A percentile compares a stretch with the other conserved stretches of the same genome.
Conservation (phyloP, 2,888 invertebrate species). For the Noctua fimbriata region DNA sequence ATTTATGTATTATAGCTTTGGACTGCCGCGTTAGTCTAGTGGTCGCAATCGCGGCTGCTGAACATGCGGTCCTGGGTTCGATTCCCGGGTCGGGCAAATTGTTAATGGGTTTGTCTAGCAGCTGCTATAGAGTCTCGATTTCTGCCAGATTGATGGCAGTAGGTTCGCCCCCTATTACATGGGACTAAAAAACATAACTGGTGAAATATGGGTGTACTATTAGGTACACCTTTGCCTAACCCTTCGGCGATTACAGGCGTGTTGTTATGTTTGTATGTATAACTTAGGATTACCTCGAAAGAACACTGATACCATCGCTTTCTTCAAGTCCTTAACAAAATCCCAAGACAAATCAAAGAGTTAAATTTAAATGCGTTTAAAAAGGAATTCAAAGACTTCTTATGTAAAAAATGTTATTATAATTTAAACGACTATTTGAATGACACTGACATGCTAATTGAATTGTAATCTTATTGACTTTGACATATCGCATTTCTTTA, state of each 20-base stretch:
- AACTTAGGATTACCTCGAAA: not conserved
- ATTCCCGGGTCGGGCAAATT: not conserved
- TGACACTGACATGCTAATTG: too few species aligned
- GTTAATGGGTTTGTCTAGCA: not conserved
- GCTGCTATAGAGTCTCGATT: not conserved
- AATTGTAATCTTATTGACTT: too few species aligned
- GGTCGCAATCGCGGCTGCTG: not conserved
- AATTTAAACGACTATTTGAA: too few species aligned
- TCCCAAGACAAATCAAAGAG: too few species aligned
- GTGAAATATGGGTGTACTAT: not conserved
- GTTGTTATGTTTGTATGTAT: not conserved
- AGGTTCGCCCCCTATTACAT: not conserved
- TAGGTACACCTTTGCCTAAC: too few species aligned
- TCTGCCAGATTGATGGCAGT: not conserved
- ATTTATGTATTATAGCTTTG: not conserved
- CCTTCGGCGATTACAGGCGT: not conserved
- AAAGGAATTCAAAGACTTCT: too few species aligned
- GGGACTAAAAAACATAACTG: not conserved
- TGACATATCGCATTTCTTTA: too few species aligned
- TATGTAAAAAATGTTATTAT: too few species aligned
- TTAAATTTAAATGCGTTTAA: too few species aligned
- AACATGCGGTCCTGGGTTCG: not conserved
- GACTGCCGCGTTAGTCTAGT: not conserved
- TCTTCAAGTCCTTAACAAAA: too few species aligned
- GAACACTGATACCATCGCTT: not conserved